phyloP scores from a whole-genome alignment of 2,888 invertebrate species.

The Agonopterix arenella region DNA sequence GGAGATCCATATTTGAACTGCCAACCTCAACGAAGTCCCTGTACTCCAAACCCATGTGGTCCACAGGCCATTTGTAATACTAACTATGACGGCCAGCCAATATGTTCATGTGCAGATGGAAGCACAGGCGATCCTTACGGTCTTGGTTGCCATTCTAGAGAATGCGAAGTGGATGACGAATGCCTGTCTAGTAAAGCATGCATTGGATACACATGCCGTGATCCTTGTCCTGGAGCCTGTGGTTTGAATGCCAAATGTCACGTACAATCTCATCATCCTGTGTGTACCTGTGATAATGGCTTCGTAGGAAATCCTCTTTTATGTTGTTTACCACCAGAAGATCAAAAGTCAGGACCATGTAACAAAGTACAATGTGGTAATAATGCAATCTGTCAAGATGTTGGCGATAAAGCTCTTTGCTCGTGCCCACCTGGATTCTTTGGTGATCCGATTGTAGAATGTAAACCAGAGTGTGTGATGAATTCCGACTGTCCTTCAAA shows the following conservation, averaged over 20 bases:
- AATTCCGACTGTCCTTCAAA: conserved; percentile 87
- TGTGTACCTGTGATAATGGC: conserved; percentile 85
- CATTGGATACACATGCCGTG: conserved; percentile 86
- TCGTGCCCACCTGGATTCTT: conserved; percentile 85
- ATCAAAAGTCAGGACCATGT: conserved; percentile 79
- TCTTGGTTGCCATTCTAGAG: conserved; percentile 85
- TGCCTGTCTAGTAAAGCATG: conserved; percentile 85
- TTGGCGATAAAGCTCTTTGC: conserved; percentile 83
- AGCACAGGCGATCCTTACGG: conserved; percentile 87
- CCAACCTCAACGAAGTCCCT: conserved; percentile 82
- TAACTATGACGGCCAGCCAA: conserved; percentile 81
- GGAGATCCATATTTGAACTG: conserved; percentile 91
- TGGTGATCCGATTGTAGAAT: conserved; percentile 88
- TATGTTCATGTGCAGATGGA: conserved; percentile 85
- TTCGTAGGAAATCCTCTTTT: conserved; percentile 87
- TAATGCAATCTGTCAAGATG: conserved; percentile 86
- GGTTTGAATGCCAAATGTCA: conserved; percentile 85
- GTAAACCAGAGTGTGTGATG: conserved; percentile 87
- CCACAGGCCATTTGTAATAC: conserved; percentile 84
- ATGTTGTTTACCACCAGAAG: conserved; percentile 80
- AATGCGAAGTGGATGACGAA: conserved; percentile 88
- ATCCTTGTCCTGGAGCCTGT: conserved; percentile 90
- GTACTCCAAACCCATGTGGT: conserved; percentile 89
- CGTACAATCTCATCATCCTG: conserved; percentile 87
- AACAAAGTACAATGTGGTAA: conserved; percentile 85